Evolutionary conservation across 2,888 invertebrate genomes (phyloP), one percentile per base, ranked within the genome.

Genomic region (Chloroclysta siterata): DNA sequence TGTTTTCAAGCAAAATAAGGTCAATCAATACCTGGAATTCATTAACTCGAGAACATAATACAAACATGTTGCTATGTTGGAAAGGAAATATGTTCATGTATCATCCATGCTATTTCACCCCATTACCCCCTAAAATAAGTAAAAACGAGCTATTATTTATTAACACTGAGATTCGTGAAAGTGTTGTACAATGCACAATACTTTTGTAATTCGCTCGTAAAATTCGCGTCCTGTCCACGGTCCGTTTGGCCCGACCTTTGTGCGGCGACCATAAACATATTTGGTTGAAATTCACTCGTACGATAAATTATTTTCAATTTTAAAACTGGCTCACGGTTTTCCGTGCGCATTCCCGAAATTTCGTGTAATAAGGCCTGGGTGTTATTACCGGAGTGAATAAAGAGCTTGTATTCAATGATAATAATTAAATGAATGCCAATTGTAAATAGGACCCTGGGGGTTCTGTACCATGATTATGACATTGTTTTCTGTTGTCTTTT

Each of bases 171-270:
- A 56, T 56, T 60, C 42, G 57, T 53, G 70, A 66, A 68, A 72
- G 68, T 68, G 65, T 33, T 36, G 59, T 53, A 68, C 66, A 68
- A 66, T 64, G 62, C 63, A 68, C 70, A 68, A 70, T 65, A 62
- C 63, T 67, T 66, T 72, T 70, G 69, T 69, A 68, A 61, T 63
- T 60, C 17, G 66, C 65, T 55, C 61, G 58, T 61, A 61, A 61
- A 61, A 61, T 47, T 55, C 42, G 54, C 68, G 64, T 70, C 69
- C 66, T 66, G 64, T 66, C 59, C 65, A 72, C 71, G 72, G 65
- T 71, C 70, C 65, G 72, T 61, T 72, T 69, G 63, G 17, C 44
- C 51, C 65, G 70, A 71, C 72, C 73, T 73, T 69, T 66, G 65
- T 69, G 64, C 58, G 63, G 59, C 50, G 53, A 65, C 65, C 61